A percentile compares a stretch with the other conserved stretches of the same genome.
Evolutionary conservation across 1,140 invertebrate species (phyloP).

Genomic region (Heliothis virescens): DNA sequence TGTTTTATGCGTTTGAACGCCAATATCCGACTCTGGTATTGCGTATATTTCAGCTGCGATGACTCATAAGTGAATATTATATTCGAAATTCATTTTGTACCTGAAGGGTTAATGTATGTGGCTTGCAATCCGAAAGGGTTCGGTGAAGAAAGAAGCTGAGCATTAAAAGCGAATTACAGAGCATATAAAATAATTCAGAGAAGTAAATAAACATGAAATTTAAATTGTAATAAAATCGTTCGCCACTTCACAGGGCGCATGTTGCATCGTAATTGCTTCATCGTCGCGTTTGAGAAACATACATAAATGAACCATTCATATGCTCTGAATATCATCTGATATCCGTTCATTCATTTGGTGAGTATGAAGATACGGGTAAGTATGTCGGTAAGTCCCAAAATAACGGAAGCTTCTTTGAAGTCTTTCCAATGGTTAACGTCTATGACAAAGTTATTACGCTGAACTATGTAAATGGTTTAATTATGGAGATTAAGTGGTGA

Average conservation of each 20-base stretch:
- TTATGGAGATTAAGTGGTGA: constrained; percentile 1
- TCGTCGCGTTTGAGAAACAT: constrained; percentile 58
- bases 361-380: not conserved
- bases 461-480: not conserved
- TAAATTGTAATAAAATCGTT: constrained; percentile 59
- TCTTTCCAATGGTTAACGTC: constrained; percentile 13
- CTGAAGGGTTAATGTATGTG: not conserved
- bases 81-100: constrained; percentile 17
- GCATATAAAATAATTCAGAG: constrained; percentile 54
- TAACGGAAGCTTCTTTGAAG: constrained; percentile 34
- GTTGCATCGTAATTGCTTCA: constrained; percentile 63
- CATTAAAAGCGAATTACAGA: constrained; percentile 51
- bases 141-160: constrained; percentile 20
- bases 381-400: constrained; percentile 1
- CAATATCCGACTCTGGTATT: constrained; percentile 51
- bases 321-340: constrained; percentile 50
- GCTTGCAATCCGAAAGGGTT: not conserved
- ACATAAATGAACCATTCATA: constrained; percentile 53
- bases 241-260: constrained; percentile 52
- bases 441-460: constrained; percentile 5
- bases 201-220: constrained; percentile 60
- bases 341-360: constrained; percentile 46
- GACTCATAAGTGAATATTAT: constrained; percentile 14
- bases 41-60: constrained; percentile 23
- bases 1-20: constrained; percentile 62